Percentiles rank a stretch among this genome's conserved stretches.
Evolutionary conservation across 2,797 vertebrate genomes (phyloP).

Genomic region (Staurois parvus): DNA sequence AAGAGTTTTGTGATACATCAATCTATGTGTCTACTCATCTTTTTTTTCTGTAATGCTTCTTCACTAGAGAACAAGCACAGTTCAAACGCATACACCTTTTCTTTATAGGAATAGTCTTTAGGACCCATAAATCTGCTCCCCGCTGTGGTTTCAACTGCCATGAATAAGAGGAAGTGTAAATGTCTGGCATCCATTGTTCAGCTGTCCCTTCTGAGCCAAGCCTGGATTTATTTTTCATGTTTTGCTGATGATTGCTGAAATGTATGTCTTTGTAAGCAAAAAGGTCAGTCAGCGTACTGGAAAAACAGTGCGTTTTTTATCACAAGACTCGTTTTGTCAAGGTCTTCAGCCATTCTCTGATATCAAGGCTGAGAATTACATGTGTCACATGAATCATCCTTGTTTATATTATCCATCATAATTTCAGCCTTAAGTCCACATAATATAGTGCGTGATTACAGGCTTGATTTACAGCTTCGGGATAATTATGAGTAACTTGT

Average conservation of each 20-base stretch:
- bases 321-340: background rate
- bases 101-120: slow-evolving; percentile 43
- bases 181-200: slow-evolving; percentile 47
- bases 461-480: background rate
- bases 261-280: slow-evolving; percentile 49
- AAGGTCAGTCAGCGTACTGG: slow-evolving; percentile 39
- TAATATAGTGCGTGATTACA: slow-evolving; percentile 1
- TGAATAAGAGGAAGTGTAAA: slow-evolving; percentile 48
- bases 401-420: slow-evolving; percentile 6
- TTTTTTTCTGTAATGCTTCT: background rate
- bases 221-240: slow-evolving; percentile 46
- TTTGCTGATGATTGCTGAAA: slow-evolving; percentile 51
- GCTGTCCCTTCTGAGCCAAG: slow-evolving; percentile 35
- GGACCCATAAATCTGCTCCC: slow-evolving; percentile 48
- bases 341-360: slow-evolving; percentile 1
- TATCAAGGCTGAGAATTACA: background rate
- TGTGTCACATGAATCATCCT: slow-evolving; percentile 2
- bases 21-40: background rate
- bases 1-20: background rate
- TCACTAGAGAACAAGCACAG: slow-evolving; percentile 25
- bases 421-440: background rate
- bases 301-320: slow-evolving; percentile 37
- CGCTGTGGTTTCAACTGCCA: slow-evolving; percentile 43
- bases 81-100: slow-evolving; percentile 42
- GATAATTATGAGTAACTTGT: slow-evolving; percentile 1